Evolutionary conservation across 2,113 vertebrate species (phyloP), one percentile per base, ranked within the genome.

Genomic region (Tyto alba): DNA sequence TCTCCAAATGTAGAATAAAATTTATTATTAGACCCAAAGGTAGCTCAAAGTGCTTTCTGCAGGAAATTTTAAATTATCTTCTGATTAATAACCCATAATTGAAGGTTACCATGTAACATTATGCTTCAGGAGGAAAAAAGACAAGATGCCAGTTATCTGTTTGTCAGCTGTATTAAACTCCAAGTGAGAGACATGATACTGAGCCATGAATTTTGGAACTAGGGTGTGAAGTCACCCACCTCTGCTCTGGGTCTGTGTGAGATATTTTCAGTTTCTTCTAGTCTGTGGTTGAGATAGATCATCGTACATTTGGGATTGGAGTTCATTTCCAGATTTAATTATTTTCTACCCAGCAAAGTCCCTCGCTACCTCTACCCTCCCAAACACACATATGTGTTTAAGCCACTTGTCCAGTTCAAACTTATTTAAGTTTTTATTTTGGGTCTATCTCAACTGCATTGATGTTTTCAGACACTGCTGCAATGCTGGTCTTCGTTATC

Each of bases 371-470:
- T 89, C 36, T 85, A 38, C 25, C 69, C 47, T 85, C n/a, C 22
- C 25, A 48, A 64, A 3, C 13, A 18, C 20, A 38, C 8, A 1
- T 11, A 40, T 0, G 0, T 7, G 6, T 43, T 67, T 67, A 41
- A 47, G 26, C 32, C 6, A 4, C 48, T 77, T 29, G 10, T 74
- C 38, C 52, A 21, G 34, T 13, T 78, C 3, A 59, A 45, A 27
- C 19, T 40, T 59, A 21, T 72, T 73, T 4, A 48, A 63, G 6
- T 13, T 73, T 90, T 86, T 40, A 30, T 67, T 89, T 62, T 1
- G 2, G 29, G 45, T 26, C 32, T n/a, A 0, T 45, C 64, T 87
- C 32, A 84, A 7, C 11, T 73, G 34, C 21, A 3, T 2, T 25
- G 64, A 21, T 52, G 21, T n/a, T 87, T 60, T 59, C 71, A 53